phyloP scores from a whole-genome alignment of 2,797 vertebrate species.

The Pseudochaenichthys georgianus region DNA sequence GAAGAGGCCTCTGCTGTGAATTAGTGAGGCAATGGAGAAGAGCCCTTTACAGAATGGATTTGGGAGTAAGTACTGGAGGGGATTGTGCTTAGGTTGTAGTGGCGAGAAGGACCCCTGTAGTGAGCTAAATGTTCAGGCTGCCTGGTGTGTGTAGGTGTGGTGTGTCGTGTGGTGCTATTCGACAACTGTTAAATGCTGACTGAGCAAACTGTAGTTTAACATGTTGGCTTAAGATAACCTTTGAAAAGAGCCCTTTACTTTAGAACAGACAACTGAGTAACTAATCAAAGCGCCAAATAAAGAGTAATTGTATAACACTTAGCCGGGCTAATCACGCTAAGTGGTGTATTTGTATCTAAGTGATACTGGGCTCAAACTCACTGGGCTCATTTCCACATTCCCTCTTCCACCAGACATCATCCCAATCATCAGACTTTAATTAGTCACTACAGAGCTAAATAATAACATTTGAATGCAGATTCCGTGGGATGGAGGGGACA shows the following conservation, averaged over 20 bases:
- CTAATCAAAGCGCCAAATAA: slow-evolving; percentile 57
- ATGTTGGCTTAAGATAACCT: slow-evolving; percentile 17
- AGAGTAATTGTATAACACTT: slow-evolving; percentile 50
- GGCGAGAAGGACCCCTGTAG: slow-evolving; percentile 5
- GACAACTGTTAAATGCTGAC: slow-evolving; percentile 13
- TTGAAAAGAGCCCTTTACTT: slow-evolving; percentile 16
- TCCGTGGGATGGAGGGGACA: slow-evolving; percentile 7
- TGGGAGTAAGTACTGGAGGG: slow-evolving; percentile 2
- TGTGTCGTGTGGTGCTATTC: slow-evolving; percentile 17
- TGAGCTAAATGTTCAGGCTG: slow-evolving; percentile 20
- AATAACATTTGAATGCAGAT: slow-evolving; percentile 30
- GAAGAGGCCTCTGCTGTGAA: slow-evolving; percentile 49
- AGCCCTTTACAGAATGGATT: slow-evolving; percentile 28
- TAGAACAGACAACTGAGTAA: slow-evolving; percentile 37
- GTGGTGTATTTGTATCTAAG: slow-evolving; percentile 52
- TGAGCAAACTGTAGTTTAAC: neutral
- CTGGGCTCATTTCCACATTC: slow-evolving; percentile 11
- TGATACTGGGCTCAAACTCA: slow-evolving; percentile 30
- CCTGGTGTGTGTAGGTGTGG: neutral
- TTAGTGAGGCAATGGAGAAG: slow-evolving; percentile 37
- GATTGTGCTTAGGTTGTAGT: slow-evolving; percentile 18
- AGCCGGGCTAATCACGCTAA: slow-evolving; percentile 59
- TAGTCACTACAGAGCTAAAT: slow-evolving; percentile 20
- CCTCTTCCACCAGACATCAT: slow-evolving; percentile 5
- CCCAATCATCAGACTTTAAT: slow-evolving; percentile 28